A percentile compares a stretch with the other conserved stretches of the same genome.
phyloP scores from a whole-genome alignment of 1,140 invertebrate species.

The Saccostrea echinata region DNA sequence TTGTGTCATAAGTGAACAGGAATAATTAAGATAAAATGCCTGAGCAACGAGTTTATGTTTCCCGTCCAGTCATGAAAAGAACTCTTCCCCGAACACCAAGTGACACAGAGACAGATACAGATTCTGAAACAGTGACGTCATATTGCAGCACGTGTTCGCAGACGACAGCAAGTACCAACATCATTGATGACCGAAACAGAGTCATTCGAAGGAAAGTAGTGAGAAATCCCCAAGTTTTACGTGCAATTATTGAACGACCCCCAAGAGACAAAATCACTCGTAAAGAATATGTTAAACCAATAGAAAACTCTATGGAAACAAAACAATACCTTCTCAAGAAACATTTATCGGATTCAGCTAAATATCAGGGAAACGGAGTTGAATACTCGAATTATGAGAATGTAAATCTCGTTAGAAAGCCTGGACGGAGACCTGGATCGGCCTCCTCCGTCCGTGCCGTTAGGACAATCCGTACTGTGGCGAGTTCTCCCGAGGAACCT shows the following conservation, averaged over 20 bases:
- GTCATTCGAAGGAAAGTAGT: neutral
- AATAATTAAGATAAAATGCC: neutral
- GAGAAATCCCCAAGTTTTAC: slow-evolving; percentile 3
- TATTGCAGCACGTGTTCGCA: slow-evolving; percentile 31
- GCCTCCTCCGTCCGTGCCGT: neutral
- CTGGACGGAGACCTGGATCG: neutral
- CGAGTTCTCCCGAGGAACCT: neutral
- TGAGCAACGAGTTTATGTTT: slow-evolving; percentile 4
- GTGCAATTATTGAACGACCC: neutral
- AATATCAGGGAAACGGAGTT: neutral
- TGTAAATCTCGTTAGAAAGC: neutral
- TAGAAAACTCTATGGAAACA: slow-evolving; percentile 16
- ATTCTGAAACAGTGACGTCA: neutral
- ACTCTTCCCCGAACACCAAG: neutral
- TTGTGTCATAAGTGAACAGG: neutral
- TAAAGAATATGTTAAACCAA: neutral
- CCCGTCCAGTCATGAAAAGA: neutral
- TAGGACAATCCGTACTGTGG: neutral
- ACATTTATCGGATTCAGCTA: neutral
- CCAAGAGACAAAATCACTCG: neutral
- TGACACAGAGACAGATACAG: slow-evolving; percentile 15
- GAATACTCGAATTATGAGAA: slow-evolving; percentile 23
- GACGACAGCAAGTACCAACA: slow-evolving; percentile 37
- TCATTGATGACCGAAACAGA: slow-evolving; percentile 23
- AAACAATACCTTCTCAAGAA: slow-evolving; percentile 11